Conservation (phyloP, 2,888 invertebrate genomes). For the Strigamia maritima region DNA sequence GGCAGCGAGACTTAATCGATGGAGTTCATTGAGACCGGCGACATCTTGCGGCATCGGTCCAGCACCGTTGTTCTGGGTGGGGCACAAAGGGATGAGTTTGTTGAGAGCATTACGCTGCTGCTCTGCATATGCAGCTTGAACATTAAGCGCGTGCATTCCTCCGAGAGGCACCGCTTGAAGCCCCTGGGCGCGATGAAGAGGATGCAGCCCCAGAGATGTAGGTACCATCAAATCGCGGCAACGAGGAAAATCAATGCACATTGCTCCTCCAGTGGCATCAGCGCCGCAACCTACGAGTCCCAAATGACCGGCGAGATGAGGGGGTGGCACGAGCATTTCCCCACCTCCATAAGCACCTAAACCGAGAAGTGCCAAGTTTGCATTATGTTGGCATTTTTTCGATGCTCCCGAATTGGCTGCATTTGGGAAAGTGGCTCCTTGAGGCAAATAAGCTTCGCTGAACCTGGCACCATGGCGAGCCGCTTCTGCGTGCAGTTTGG, state of each 20-base stretch:
- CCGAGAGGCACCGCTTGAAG: conserved; percentile 29
- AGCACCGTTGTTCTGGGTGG: conserved; percentile 13
- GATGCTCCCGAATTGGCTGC: neutral
- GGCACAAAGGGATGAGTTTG: conserved; percentile 37
- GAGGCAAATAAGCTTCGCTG: conserved; percentile 48
- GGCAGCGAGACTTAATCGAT: conserved; percentile 31
- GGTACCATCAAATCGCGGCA: conserved; percentile 35
- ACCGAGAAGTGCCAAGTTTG: conserved; percentile 26
- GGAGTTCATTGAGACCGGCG: conserved; percentile 12
- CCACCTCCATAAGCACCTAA: conserved; percentile 18
- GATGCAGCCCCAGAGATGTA: conserved; percentile 35
- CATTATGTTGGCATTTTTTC: conserved; percentile 25
- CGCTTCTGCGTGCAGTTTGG: conserved; percentile 38
- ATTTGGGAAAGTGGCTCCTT: conserved; percentile 35
- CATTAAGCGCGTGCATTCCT: conserved; percentile 24
- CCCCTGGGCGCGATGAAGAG: conserved; percentile 31
- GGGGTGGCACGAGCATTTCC: neutral
- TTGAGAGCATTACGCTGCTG: neutral
- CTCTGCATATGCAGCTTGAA: neutral
- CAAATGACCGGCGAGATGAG: conserved; percentile 22
- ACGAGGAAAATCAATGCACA: conserved; percentile 36
- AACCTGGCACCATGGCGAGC: conserved; percentile 36
- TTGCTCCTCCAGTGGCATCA: neutral
- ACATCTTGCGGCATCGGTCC: conserved; percentile 30
- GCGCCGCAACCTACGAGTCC: conserved; percentile 29